A percentile compares a stretch with the other conserved stretches of the same genome.
Conservation (phyloP, 2,113 vertebrate genomes). For the Maccullochella peelii region DNA sequence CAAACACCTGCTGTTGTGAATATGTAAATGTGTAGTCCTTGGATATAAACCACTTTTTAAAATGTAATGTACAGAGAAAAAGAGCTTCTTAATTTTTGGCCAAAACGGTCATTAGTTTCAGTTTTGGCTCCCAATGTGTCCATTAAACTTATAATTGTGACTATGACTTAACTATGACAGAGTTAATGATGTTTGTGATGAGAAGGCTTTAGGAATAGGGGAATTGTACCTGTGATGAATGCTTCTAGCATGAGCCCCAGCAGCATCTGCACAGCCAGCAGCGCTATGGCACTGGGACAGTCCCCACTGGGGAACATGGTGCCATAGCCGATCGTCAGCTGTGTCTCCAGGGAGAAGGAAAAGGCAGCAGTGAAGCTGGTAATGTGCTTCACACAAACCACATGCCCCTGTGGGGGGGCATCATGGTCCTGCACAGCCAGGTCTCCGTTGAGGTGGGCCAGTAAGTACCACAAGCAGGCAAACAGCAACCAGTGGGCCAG, state of each 20-base stretch:
- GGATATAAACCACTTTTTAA: not conserved
- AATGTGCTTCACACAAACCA: constrained; percentile 96
- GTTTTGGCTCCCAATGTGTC: not conserved
- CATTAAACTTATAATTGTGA: not conserved
- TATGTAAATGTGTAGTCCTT: not conserved
- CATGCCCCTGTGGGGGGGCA: constrained; percentile 91
- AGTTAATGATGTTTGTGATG: not conserved
- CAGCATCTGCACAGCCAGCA: constrained; percentile 97
- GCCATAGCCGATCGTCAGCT: constrained; percentile 97
- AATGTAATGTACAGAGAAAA: not conserved
- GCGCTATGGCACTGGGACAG: constrained; percentile 93
- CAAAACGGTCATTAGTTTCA: not conserved
- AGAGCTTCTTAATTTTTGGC: not conserved
- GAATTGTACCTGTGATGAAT: constrained; percentile 94
- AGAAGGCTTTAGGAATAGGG: not conserved
- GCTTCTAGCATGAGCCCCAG: constrained; percentile 97
- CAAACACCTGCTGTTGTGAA: not conserved
- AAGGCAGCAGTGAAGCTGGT: constrained; percentile 97
- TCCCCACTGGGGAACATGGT: constrained; percentile 98
- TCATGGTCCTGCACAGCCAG: constrained; percentile 91
- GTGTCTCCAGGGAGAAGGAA: constrained; percentile 97
- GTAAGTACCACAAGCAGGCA: constrained; percentile 95
- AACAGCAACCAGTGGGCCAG: constrained; percentile 97
- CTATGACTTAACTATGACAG: not conserved
- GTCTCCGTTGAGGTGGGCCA: constrained; percentile 96